Base-by-base conservation (phyloP, 2,888 invertebrate species). In the Psylliodes chrysocephalus region DNA sequence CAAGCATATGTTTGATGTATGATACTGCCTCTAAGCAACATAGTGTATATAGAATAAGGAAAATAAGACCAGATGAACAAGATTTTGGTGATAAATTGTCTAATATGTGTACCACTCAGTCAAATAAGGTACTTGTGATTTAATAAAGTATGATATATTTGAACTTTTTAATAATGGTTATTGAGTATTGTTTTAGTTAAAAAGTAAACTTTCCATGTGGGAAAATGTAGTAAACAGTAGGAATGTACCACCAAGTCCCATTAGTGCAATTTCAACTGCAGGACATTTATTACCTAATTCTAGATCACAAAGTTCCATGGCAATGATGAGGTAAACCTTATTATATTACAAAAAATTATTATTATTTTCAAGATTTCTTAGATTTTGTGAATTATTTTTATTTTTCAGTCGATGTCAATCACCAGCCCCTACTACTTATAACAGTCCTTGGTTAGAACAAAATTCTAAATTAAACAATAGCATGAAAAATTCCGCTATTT, bases 1-100 rank as follows among this genome's bases (percentile, higher is more conserved):
- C 94, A 0, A 94, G 95, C 71, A 85, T 97, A 49, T 90, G 94
- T 65, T 84, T 97, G 67, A 81, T 94, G 0, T 96, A 92, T 73
- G 94, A 95, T 79, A 87, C 86, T 68, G 89, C 90, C 77, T 84
- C 89, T 30, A 90, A 90, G 2, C 87, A 89, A 40, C 96, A 96
- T 82, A 92, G 93, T 7, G 86, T 95, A 1, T 95, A 93, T 85
- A 89, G 87, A 71, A 86, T 96, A 25, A 85, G 96, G 2, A 91
- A 89, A 79, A 89, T 94, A 0, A 86, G 88, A 1, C 80, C 86
- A 18, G 92, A 94, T 69, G 96, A 95, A 81, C 77, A 74, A 69
- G 80, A 81, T 35, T 73, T 72, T 66, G 69, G 73, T 40, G 75
- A 78, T 35, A 80, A 76, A 64, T 67, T 73, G 3, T 59, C 65